Evolutionary conservation across 2,888 invertebrate species (phyloP).

Genomic region (Peribatodes rhomboidaria): DNA sequence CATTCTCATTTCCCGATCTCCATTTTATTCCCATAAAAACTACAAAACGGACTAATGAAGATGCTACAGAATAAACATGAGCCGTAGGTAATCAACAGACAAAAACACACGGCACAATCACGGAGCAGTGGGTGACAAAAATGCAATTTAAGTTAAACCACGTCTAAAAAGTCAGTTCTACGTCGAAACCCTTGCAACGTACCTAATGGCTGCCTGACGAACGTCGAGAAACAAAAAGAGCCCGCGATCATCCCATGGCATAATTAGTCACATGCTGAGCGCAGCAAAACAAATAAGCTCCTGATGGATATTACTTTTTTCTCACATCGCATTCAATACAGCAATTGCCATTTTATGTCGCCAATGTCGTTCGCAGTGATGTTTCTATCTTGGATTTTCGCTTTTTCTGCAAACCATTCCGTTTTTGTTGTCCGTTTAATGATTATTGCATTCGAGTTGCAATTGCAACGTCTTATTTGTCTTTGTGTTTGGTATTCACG

Average conservation of each 20-base stretch:
- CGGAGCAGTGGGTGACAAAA: conserved; percentile 79
- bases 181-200: conserved; percentile 59
- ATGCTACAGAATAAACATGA: conserved; percentile 76
- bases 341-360: conserved; percentile 64
- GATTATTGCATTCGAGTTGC: conserved; percentile 50
- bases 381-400: conserved; percentile 66
- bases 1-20: conserved; percentile 52
- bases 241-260: conserved; percentile 71
- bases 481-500: conserved; percentile 24
- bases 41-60: conserved; percentile 72
- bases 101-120: conserved; percentile 68
- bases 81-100: conserved; percentile 62
- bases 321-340: conserved; percentile 61
- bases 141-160: conserved; percentile 82
- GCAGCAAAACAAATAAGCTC: conserved; percentile 54
- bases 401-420: conserved; percentile 50
- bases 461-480: conserved; percentile 45
- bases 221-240: conserved; percentile 63
- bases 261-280: conserved; percentile 81
- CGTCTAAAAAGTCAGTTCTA: conserved; percentile 76
- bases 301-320: conserved; percentile 59
- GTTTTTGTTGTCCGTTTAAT: conserved; percentile 50
- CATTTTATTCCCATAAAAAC: conserved; percentile 54
- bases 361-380: conserved; percentile 69
- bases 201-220: conserved; percentile 55